Evolutionary conservation across 2,888 invertebrate genomes (phyloP).

Genomic region (Meiosimyza platycephala): DNA sequence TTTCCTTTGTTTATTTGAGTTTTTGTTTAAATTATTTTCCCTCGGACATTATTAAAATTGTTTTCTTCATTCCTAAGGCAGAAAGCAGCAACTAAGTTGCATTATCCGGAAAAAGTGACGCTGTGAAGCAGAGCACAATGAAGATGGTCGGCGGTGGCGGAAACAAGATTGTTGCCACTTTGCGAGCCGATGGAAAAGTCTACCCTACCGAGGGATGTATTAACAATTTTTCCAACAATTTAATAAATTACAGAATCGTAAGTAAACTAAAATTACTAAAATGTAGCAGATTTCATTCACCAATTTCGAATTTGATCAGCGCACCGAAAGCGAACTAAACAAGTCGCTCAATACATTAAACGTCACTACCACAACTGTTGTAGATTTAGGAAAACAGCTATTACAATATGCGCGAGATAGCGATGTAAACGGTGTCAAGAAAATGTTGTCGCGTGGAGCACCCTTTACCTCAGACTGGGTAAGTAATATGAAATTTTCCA

Average conservation of each 20-base stretch:
- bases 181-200: conserved; percentile 62
- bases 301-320: conserved; percentile 46
- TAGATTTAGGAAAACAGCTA: conserved; percentile 87
- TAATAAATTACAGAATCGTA: conserved; percentile 61
- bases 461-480: conserved; percentile 96
- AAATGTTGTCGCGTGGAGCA: conserved; percentile 86
- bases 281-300: not conserved
- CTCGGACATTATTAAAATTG: conserved; percentile 38
- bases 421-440: conserved; percentile 79
- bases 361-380: conserved; percentile 60
- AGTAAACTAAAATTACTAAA: conserved; percentile 40
- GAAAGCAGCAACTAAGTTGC: conserved; percentile 1
- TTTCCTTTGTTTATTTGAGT: conserved; percentile 47
- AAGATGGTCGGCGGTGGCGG: conserved; percentile 50
- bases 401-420: conserved; percentile 84
- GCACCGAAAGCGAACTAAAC: conserved; percentile 56
- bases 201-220: conserved; percentile 53
- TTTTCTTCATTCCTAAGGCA: conserved; percentile 36
- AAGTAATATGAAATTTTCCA: conserved; percentile 49
- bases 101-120: not conserved
- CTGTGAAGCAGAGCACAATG: conserved; percentile 21
- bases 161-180: conserved; percentile 62
- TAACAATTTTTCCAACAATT: conserved; percentile 54
- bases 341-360: conserved; percentile 47
- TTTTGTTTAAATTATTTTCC: conserved; percentile 46